Percentiles rank a stretch among this genome's conserved stretches.
These are phyloP conservation scores for Lamellibrachia luymesi DNA, from an alignment of 1,140 invertebrate species.

Conservation along the genomic window DNA sequence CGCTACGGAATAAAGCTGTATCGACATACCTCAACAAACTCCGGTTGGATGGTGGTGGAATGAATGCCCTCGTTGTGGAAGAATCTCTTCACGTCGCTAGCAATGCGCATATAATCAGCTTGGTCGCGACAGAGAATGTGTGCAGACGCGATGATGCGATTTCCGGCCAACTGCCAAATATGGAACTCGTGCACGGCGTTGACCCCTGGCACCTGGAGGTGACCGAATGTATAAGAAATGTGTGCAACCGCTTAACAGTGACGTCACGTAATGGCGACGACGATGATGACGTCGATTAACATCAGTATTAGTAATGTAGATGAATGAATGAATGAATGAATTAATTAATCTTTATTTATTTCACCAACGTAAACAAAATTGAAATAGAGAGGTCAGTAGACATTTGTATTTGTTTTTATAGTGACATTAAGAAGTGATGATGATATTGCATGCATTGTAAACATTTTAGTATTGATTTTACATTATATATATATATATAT, in stretches of 20 bases:
- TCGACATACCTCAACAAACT: conserved; percentile 54
- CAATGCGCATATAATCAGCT: conserved; percentile 60
- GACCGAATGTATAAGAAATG: background rate
- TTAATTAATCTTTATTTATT: too few relatives aligned
- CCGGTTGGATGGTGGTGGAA: conserved; percentile 65
- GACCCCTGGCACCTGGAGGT: conserved; percentile 60
- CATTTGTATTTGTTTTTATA: too few relatives aligned
- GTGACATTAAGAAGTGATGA: too few relatives aligned
- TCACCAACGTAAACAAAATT: too few relatives aligned
- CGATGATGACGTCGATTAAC: too few relatives aligned
- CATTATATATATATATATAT: too few relatives aligned
- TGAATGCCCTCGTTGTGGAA: conserved; percentile 65
- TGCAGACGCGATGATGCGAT: conserved; percentile 63
- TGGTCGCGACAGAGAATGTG: conserved; percentile 61
- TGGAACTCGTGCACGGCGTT: conserved; percentile 64
- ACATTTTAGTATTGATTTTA: too few relatives aligned
- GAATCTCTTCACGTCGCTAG: conserved; percentile 57
- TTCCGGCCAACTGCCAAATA: conserved; percentile 64
- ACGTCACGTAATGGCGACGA: background rate
- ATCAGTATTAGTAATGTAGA: too few relatives aligned
- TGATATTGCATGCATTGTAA: too few relatives aligned
- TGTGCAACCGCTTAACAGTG: background rate
- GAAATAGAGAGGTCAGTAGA: too few relatives aligned
- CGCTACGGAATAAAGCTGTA: background rate
- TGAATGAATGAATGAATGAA: too few relatives aligned